Percentiles rank a stretch among this genome's conserved stretches.
These are phyloP conservation scores for Thalassophryne amazonica DNA, from an alignment of 2,797 vertebrate genomes.

Conservation along the genomic window DNA sequence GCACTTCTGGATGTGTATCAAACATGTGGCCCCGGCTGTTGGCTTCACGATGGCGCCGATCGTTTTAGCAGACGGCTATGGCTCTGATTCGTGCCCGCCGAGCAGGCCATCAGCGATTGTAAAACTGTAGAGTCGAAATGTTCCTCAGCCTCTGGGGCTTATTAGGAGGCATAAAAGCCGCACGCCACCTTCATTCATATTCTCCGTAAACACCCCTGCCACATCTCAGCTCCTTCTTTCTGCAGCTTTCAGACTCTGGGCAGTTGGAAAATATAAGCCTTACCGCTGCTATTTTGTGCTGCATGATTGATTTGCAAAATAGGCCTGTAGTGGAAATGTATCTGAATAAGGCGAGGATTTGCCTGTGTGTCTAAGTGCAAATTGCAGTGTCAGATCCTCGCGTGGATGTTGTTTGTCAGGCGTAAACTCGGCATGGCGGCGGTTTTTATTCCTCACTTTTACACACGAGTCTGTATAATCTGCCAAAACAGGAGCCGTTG, in stretches of 20 bases:
- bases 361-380: slow-evolving; percentile 67
- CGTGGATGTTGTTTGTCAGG: slow-evolving; percentile 70
- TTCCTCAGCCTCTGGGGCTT: slow-evolving; percentile 74
- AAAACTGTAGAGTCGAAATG: slow-evolving; percentile 78
- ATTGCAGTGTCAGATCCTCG: slow-evolving; percentile 70
- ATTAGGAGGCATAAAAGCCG: slow-evolving; percentile 81
- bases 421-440: slow-evolving; percentile 61
- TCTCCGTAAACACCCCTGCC: slow-evolving; percentile 69
- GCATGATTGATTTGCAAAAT: slow-evolving; percentile 78
- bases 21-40: slow-evolving; percentile 74
- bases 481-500: slow-evolving; percentile 53
- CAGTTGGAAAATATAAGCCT: slow-evolving; percentile 70
- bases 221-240: slow-evolving; percentile 37
- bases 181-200: slow-evolving; percentile 79
- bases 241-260: slow-evolving; percentile 46
- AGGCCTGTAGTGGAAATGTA: slow-evolving; percentile 70
- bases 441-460: slow-evolving; percentile 64
- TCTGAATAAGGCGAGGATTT: slow-evolving; percentile 67
- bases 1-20: no score
- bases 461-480: slow-evolving; percentile 67
- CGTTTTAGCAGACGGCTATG: slow-evolving; percentile 46
- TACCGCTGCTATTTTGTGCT: slow-evolving; percentile 72
- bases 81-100: slow-evolving; percentile 21
- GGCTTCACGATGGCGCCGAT: slow-evolving; percentile 63
- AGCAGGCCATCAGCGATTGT: slow-evolving; percentile 71